A percentile compares a stretch with the other conserved stretches of the same genome.
phyloP scores from a whole-genome alignment of 1,140 invertebrate genomes.

The Lordiphosa collinella region DNA sequence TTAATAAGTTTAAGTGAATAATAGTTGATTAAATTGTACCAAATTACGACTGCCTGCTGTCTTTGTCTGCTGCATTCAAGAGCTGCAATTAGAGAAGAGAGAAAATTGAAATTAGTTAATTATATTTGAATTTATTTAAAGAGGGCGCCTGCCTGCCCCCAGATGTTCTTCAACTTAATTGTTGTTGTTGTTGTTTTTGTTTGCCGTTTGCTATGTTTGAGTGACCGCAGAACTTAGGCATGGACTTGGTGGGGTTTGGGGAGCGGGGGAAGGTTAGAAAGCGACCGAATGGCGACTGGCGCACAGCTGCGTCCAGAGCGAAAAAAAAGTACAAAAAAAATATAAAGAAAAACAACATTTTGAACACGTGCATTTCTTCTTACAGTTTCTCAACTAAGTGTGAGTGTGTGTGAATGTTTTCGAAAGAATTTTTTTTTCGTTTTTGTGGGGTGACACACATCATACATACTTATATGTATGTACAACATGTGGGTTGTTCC shows the following conservation, averaged over 20 bases:
- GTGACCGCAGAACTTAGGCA: slow-evolving; percentile 43
- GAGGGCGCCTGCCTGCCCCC: slow-evolving; percentile 46
- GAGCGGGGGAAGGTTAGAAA: slow-evolving; percentile 39
- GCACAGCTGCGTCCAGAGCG: slow-evolving; percentile 69
- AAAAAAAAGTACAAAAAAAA: slow-evolving; percentile 44
- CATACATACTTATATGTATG: slow-evolving; percentile 21
- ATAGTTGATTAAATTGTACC: slow-evolving; percentile 27
- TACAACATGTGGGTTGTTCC: slow-evolving; percentile 1
- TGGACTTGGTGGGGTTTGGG: not conserved
- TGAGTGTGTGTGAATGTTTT: slow-evolving; percentile 40
- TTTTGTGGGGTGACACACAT: slow-evolving; percentile 55
- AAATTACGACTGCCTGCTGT: slow-evolving; percentile 70
- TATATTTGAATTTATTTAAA: slow-evolving; percentile 29
- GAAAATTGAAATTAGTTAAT: slow-evolving; percentile 34
- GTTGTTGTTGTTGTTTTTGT: slow-evolving; percentile 21
- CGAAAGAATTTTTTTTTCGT: slow-evolving; percentile 62
- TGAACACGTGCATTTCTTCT: slow-evolving; percentile 75
- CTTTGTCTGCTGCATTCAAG: slow-evolving; percentile 44
- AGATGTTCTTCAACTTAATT: slow-evolving; percentile 33
- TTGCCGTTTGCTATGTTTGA: slow-evolving; percentile 49
- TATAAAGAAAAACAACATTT: slow-evolving; percentile 57
- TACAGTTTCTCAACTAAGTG: slow-evolving; percentile 36
- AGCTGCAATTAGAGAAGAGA: slow-evolving; percentile 54
- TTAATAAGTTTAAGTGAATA: slow-evolving; percentile 48
- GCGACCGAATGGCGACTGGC: slow-evolving; percentile 68